Evolutionary conservation across 2,888 invertebrate species (phyloP).

Genomic region (Drosophila mimetica): DNA sequence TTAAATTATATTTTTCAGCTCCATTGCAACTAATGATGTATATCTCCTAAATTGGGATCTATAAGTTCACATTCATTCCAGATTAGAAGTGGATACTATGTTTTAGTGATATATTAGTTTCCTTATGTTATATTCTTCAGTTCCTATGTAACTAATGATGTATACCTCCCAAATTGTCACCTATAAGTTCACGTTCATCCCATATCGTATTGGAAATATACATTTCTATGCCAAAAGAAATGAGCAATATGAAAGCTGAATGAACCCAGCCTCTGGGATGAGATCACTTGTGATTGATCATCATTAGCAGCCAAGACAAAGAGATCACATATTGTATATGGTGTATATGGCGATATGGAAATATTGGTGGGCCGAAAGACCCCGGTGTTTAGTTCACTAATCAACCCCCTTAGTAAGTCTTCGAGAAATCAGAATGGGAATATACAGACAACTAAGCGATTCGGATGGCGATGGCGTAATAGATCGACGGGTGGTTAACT

Average conservation of each 20-base stretch:
- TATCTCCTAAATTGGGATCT: no score
- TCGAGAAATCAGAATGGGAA: constrained; percentile 5
- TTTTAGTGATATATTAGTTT: no score
- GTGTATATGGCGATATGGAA: neutral
- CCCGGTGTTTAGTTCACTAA: constrained; percentile 4
- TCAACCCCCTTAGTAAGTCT: neutral
- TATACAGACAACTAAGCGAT: constrained; percentile 18
- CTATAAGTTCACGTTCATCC: neutral
- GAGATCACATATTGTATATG: constrained; percentile 1
- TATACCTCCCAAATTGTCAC: neutral
- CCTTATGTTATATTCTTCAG: no score
- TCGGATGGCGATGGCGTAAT: constrained; percentile 67
- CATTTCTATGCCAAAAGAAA: constrained; percentile 12
- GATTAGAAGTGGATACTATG: no score
- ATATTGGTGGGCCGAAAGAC: constrained; percentile 5
- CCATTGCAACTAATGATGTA: no score
- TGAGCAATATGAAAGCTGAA: constrained; percentile 7
- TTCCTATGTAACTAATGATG: neutral
- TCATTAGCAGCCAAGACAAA: constrained; percentile 26
- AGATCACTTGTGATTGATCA: constrained; percentile 40
- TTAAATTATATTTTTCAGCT: no score
- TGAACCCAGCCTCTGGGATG: constrained; percentile 24
- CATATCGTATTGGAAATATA: neutral
- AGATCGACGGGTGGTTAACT: constrained; percentile 65
- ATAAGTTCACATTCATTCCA: neutral